Evolutionary conservation across 2,888 invertebrate genomes (phyloP), one percentile per base, ranked within the genome.

Genomic region (Aethes cnicana): DNA sequence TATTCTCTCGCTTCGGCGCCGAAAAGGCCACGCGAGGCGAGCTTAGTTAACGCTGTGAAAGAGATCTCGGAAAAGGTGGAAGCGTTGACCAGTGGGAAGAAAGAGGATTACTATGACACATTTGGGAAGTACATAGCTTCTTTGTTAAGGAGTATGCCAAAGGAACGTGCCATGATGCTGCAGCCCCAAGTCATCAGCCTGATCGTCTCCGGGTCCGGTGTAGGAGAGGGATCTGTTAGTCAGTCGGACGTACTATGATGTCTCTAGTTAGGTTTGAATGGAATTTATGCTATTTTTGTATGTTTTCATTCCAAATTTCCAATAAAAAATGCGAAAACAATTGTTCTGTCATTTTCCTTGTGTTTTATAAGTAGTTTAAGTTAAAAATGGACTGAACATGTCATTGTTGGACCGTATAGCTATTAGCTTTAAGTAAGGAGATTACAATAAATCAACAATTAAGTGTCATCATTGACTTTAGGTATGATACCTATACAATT

Each of bases 41-140:
- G 28, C 5, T n/a, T 26, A 9, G 14, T 33, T 8, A 37, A 52
- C 37, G 48, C 43, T 33, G n/a, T 54, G 7, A 41, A 35, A 30
- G 44, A 49, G 3, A 12, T 47, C 9, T 36, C 26, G 21, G 53
- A 23, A 14, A 37, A 26, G 20, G 33, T 52, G 11, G 17, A 53
- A 44, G 35, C 21, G 18, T 3, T 56, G 7, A 35, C 47, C 3
- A 32, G 47, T 6, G 49, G 42, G 2, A 44, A 43, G 7, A 48
- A 54, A 3, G 69, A 69, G 1, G 76, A 75, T 23, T 60, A 59
- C 4, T 71, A 60, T 14, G 78, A 74, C n/a, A 63, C 50, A 1
- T 80, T 80, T 23, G 80, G 76, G 4, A 72, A 61, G 33, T 77
- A 80, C 4, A 63, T 81, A 2, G 72, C 77, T 0, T 66, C 72